Base-by-base conservation (phyloP, 2,797 vertebrate genomes). In the Centropyge bicolor region DNA sequence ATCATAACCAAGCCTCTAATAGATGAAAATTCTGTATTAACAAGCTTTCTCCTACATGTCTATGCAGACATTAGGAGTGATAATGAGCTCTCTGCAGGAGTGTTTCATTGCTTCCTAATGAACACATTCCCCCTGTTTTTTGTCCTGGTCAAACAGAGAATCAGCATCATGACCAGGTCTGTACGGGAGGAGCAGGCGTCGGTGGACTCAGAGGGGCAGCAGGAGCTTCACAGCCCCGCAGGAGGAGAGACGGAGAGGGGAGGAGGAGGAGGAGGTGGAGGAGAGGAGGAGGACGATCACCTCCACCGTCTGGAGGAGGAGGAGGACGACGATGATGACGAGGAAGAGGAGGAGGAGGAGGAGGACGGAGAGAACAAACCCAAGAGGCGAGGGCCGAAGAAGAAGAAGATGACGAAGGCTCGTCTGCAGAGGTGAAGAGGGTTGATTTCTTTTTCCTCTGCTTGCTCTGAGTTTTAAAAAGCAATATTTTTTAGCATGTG, bases 391-490 rank as follows among this genome's bases (percentile, higher is more conserved):
- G 98, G 98, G 16, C 98, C 98, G 11, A 99, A 99, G 88, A 99
- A 99, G 95, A 99, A 99, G 95, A 99, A 99, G 90, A 99, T 99
- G 98, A 99, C 98, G 6, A 99, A 99, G 93, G 98, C 98, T 0
- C 96, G 98, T 1, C 10, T 98, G 82, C 98, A 99, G 91, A 95
- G 98, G 93, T 94, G 46, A 81, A 22, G 24, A 6, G 41, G n/a
- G 61, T 8, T 46, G 8, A 65, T 8, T 1, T 27, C 13, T 56
- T 16, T 38, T 40, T 20, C 35, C 24, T 13, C 9, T 9, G 35
- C 10, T 20, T 38, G 17, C 36, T 36, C 36, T 60, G 40, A 45
- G 51, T 56, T 64, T 48, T 48, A 14, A 35, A 65, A n/a, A 24
- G 0, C 19, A 19, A 45, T 40, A 9, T 43, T 59, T 31, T 60